Conservation (phyloP, 92 coral and sea anemone species). For the Ricordea florida region DNA sequence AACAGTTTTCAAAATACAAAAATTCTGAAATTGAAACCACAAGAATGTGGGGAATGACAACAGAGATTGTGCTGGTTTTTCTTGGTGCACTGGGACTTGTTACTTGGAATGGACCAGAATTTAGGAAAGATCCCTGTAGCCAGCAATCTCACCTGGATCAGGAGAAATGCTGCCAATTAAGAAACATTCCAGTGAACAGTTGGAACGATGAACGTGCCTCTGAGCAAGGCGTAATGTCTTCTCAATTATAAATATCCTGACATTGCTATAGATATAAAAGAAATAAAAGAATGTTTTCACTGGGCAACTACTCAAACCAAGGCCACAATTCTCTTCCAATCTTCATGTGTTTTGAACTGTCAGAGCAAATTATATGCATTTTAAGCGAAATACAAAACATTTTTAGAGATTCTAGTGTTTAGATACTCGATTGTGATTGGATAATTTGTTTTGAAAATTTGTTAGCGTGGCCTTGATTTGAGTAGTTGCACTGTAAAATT, state of each 20-base stretch:
- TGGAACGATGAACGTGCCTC: constrained; percentile 69
- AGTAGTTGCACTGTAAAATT: no score
- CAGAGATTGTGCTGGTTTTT: not conserved
- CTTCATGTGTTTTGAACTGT: no score
- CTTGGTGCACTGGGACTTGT: no score
- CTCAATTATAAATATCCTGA: constrained; percentile 79
- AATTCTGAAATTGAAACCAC: not conserved
- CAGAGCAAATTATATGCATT: no score
- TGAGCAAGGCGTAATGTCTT: constrained; percentile 86
- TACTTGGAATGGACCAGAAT: no score
- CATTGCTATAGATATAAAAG: constrained; percentile 45
- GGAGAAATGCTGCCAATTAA: constrained; percentile 82
- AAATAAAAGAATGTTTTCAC: not conserved
- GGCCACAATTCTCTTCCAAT: no score
- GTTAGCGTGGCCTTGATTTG: no score
- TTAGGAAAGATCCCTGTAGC: not conserved
- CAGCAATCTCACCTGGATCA: constrained; percentile 73
- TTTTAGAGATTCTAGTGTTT: no score
- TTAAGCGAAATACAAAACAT: no score
- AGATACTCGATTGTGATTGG: no score
- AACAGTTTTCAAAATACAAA: not conserved
- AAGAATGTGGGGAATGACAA: not conserved
- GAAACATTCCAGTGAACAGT: constrained; percentile 73
- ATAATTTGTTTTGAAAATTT: no score
- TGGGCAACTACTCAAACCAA: not conserved